Conservation (phyloP, 2,797 vertebrate species). For the Hipposideros larvatus region DNA sequence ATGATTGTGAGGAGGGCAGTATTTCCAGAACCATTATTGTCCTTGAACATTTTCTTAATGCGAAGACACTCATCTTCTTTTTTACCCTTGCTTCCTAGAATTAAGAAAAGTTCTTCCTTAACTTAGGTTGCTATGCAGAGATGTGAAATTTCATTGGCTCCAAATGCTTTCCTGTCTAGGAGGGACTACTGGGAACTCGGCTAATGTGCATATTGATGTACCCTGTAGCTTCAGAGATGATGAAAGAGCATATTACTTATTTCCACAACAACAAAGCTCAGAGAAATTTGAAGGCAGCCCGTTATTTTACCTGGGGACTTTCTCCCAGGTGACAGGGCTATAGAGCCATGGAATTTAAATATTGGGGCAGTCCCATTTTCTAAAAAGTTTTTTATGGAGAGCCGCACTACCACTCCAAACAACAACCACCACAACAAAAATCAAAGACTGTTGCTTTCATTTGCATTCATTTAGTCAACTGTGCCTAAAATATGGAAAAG, state of each 20-base stretch:
- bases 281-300: constrained; percentile 69
- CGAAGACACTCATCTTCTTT: constrained; percentile 55
- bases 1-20: not conserved
- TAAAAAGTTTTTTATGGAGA: constrained; percentile 53
- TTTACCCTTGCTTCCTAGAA: not conserved
- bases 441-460: constrained; percentile 76
- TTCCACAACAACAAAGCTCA: constrained; percentile 78
- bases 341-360: constrained; percentile 49
- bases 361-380: constrained; percentile 33
- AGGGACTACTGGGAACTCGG: constrained; percentile 44
- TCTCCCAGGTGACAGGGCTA: constrained; percentile 68
- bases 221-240: constrained; percentile 71
- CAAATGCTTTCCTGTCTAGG: constrained; percentile 42
- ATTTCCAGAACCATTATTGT: constrained; percentile 60
- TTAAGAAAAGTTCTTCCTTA: constrained; percentile 65
- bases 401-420: constrained; percentile 43
- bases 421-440: not conserved
- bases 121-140: constrained; percentile 67
- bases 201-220: constrained; percentile 73
- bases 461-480: constrained; percentile 76
- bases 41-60: constrained; percentile 53
- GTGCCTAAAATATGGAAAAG: constrained; percentile 81
- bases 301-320: constrained; percentile 78
- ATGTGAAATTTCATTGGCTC: constrained; percentile 45
- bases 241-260: constrained; percentile 76